phyloP scores from a whole-genome alignment of 1,140 invertebrate genomes.

The Catajapyx aquilonaris region DNA sequence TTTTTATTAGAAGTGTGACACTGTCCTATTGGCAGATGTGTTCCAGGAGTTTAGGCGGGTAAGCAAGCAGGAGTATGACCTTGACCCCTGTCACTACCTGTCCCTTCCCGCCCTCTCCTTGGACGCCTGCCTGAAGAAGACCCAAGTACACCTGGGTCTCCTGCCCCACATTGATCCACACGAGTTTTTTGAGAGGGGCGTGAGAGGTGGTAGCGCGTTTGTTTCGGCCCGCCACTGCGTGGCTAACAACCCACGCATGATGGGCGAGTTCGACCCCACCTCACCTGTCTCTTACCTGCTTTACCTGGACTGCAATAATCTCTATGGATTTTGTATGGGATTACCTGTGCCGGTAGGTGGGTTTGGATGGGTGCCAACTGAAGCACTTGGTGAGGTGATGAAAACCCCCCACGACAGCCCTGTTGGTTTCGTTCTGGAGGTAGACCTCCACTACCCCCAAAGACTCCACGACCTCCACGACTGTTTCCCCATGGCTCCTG shows the following conservation, averaged over 20 bases:
- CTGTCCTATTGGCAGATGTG: neutral
- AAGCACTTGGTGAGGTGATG: slow-evolving; percentile 15
- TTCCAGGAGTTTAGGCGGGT: neutral
- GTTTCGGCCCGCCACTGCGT: slow-evolving; percentile 18
- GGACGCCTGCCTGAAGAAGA: neutral
- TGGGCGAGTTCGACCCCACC: slow-evolving; percentile 18
- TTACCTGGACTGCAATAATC: slow-evolving; percentile 29
- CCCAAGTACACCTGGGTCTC: neutral
- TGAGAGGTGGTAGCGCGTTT: slow-evolving; percentile 14
- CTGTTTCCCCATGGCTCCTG: slow-evolving; percentile 25
- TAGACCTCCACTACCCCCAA: slow-evolving; percentile 16
- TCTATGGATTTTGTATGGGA: slow-evolving; percentile 28
- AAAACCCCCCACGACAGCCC: slow-evolving; percentile 18
- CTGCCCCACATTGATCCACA: neutral
- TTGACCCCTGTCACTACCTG: neutral
- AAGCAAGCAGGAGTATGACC: neutral
- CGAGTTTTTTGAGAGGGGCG: slow-evolving; percentile 17
- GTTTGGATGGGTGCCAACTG: slow-evolving; percentile 22
- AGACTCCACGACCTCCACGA: slow-evolving; percentile 26
- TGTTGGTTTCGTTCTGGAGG: slow-evolving; percentile 29
- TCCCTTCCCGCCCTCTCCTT: neutral
- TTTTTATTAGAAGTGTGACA: neutral
- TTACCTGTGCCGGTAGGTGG: slow-evolving; percentile 18
- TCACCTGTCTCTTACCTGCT: slow-evolving; percentile 17
- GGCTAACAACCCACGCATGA: slow-evolving; percentile 25